These are phyloP conservation scores for Macrotrachela quadricornifera DNA, from an alignment of 1,140 invertebrate genomes.

Conservation along the genomic window DNA sequence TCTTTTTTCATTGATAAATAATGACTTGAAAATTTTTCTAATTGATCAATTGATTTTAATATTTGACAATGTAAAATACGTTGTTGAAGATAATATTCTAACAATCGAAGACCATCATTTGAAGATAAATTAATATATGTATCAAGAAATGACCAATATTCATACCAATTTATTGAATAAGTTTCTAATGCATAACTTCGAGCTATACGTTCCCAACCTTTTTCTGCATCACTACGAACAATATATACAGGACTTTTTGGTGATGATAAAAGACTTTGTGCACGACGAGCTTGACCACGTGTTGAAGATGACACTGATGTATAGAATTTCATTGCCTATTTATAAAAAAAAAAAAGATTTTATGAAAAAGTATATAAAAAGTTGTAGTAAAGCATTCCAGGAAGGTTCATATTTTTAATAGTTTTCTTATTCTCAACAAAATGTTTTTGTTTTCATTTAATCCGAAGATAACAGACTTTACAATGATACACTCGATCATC, in stretches of 20 bases:
- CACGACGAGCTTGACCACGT: slow-evolving; percentile 58
- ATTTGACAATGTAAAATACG: slow-evolving; percentile 11
- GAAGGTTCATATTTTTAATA: too few relatives aligned
- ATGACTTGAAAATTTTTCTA: too few relatives aligned
- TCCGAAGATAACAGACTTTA: too few relatives aligned
- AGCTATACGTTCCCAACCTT: slow-evolving; percentile 59
- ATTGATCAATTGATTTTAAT: too few relatives aligned
- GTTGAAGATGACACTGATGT: slow-evolving; percentile 47
- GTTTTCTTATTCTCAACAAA: too few relatives aligned
- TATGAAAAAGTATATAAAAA: too few relatives aligned
- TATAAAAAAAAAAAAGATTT: background rate
- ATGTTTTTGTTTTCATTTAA: too few relatives aligned
- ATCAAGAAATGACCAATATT: slow-evolving; percentile 69
- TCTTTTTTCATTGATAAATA: too few relatives aligned
- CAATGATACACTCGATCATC: too few relatives aligned
- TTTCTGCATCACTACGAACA: slow-evolving; percentile 49
- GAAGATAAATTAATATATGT: slow-evolving; percentile 50
- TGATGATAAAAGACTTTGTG: slow-evolving; percentile 14
- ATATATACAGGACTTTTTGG: slow-evolving; percentile 26
- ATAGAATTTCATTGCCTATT: background rate
- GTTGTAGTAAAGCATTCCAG: too few relatives aligned
- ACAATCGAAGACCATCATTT: slow-evolving; percentile 42
- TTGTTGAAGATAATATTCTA: slow-evolving; percentile 50
- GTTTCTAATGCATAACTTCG: slow-evolving; percentile 41
- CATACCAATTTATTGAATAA: slow-evolving; percentile 54